phyloP scores from a whole-genome alignment of 2,113 vertebrate species.

The Paratilapia polleni region DNA sequence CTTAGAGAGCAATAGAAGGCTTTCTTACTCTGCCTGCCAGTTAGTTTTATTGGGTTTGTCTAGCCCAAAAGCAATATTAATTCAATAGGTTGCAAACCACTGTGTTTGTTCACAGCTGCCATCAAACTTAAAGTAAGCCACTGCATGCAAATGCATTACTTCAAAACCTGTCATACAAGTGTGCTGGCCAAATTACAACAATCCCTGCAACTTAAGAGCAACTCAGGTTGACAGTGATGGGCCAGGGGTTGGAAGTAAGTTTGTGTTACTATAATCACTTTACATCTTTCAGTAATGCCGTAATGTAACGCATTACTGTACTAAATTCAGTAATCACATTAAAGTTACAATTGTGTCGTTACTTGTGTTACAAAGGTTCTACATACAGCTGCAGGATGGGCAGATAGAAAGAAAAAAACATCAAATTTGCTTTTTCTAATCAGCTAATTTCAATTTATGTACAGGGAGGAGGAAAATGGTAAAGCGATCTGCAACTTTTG shows the following conservation, averaged over 20 bases:
- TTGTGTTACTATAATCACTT: background rate
- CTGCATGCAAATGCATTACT: background rate
- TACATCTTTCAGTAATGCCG: background rate
- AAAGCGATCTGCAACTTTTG: background rate
- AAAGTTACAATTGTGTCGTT: background rate
- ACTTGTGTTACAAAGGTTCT: background rate
- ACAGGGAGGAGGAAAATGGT: accelerated
- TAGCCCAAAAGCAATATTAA: background rate
- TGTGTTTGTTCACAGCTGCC: background rate
- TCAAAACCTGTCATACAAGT: background rate
- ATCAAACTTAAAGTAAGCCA: background rate
- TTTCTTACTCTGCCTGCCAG: background rate
- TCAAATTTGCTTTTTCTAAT: background rate
- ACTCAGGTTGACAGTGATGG: background rate
- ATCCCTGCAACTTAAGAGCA: background rate
- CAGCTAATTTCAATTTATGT: background rate
- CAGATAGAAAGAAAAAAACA: background rate
- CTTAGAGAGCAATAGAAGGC: background rate
- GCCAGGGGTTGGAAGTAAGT: background rate
- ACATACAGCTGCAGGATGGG: background rate
- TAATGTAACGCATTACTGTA: background rate
- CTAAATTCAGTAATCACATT: background rate
- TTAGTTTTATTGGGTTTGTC: background rate
- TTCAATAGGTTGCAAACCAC: background rate
- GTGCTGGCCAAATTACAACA: background rate